Evolutionary conservation across 2,113 vertebrate species (phyloP).

Genomic region (Leptocoma aspasia): DNA sequence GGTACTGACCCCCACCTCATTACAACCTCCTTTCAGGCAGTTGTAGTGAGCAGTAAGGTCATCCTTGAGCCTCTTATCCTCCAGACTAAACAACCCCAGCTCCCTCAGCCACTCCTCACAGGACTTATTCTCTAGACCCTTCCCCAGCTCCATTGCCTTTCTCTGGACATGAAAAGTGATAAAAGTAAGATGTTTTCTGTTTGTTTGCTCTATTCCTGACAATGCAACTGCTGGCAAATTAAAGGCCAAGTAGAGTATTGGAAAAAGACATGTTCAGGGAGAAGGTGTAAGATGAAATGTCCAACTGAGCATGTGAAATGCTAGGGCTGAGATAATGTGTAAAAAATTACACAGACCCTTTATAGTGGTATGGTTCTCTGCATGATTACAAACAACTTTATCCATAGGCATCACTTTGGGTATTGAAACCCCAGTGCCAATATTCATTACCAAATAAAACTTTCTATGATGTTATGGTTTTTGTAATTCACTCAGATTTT

Average conservation of each 20-base stretch:
- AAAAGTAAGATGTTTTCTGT: neutral
- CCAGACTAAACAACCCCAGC: neutral
- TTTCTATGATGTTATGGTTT: neutral
- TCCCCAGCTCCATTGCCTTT: neutral
- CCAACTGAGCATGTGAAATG: neutral
- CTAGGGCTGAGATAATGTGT: neutral
- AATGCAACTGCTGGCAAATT: neutral
- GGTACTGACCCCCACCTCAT: neutral
- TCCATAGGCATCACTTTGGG: neutral
- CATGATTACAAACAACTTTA: neutral
- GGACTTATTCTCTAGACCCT: neutral
- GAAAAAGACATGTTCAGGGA: neutral
- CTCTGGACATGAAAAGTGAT: neutral
- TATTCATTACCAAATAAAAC: neutral
- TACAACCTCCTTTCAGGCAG: neutral
- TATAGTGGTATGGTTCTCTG: neutral
- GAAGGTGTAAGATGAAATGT: neutral
- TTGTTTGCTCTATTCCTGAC: neutral
- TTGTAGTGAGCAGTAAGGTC: neutral
- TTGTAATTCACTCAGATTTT: neutral
- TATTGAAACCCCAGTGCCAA: neutral
- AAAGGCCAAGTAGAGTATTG: neutral
- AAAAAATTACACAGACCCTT: neutral
- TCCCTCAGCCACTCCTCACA: neutral
- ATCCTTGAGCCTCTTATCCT: neutral